Evolutionary conservation across 2,888 invertebrate genomes (phyloP).

Genomic region (Matsumyia berberina): DNA sequence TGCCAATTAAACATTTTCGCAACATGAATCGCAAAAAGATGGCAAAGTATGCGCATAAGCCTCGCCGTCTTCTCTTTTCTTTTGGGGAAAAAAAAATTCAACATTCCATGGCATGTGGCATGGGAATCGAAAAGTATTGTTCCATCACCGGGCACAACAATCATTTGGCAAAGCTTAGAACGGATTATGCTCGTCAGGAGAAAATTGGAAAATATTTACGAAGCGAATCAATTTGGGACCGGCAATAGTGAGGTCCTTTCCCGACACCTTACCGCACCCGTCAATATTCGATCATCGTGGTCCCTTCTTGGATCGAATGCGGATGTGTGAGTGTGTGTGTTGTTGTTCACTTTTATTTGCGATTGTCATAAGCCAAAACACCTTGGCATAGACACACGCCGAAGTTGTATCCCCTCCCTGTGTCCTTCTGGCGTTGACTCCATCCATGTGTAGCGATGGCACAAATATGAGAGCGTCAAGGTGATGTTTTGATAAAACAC

Average conservation of each 20-base stretch:
- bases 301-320: background rate
- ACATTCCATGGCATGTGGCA: background rate
- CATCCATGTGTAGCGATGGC: conserved; percentile 32
- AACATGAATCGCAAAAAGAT: background rate
- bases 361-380: conserved; percentile 56
- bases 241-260: conserved; percentile 8
- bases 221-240: conserved; percentile 59
- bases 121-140: conserved; percentile 18
- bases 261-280: conserved; percentile 32
- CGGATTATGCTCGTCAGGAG: conserved; percentile 50
- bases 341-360: conserved; percentile 21
- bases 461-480: conserved; percentile 44
- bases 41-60: background rate
- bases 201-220: conserved; percentile 68
- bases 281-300: conserved; percentile 31
- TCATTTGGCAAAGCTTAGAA: conserved; percentile 43
- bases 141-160: conserved; percentile 19
- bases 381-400: conserved; percentile 35
- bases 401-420: background rate
- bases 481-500: conserved; percentile 52
- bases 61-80: background rate
- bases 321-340: conserved; percentile 6
- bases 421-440: conserved; percentile 8
- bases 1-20: background rate
- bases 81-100: background rate